phyloP scores from a whole-genome alignment of 2,888 invertebrate genomes.

The Panzeria rudis region DNA sequence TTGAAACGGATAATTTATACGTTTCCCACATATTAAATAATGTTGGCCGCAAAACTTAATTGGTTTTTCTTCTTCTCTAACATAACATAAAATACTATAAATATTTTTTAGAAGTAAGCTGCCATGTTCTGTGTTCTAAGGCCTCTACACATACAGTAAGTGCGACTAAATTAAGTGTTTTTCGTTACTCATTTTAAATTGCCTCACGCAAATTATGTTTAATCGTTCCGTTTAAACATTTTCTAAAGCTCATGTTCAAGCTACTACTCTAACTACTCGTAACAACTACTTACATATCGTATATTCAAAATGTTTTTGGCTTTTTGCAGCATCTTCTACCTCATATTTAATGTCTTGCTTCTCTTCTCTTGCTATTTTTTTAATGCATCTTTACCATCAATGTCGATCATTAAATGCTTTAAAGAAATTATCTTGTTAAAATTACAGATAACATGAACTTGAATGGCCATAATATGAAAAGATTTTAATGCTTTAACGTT shows the following conservation, averaged over 20 bases:
- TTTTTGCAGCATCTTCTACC: not conserved
- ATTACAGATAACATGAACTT: slow-evolving; percentile 83
- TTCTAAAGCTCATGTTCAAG: slow-evolving; percentile 4
- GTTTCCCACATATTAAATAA: slow-evolving; percentile 44
- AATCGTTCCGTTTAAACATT: slow-evolving; percentile 19
- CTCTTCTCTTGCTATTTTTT: slow-evolving; percentile 53
- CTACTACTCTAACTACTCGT: slow-evolving; percentile 22
- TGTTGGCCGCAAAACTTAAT: slow-evolving; percentile 17
- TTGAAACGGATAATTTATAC: slow-evolving; percentile 17
- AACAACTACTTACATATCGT: not conserved
- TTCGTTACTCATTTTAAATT: slow-evolving; percentile 60
- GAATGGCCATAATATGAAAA: slow-evolving; percentile 76
- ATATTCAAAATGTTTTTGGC: not conserved
- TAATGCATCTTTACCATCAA: slow-evolving; percentile 48
- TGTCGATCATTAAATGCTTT: slow-evolving; percentile 80
- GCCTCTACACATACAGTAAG: slow-evolving; percentile 72
- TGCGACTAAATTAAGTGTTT: slow-evolving; percentile 76
- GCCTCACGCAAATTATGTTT: slow-evolving; percentile 67
- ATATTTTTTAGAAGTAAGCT: not conserved
- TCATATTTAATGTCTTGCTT: slow-evolving; percentile 26
- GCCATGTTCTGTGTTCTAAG: not conserved
- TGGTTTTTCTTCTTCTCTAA: slow-evolving; percentile 12
- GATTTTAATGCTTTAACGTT: slow-evolving; percentile 70
- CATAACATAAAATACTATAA: slow-evolving; percentile 2
- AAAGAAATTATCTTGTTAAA: slow-evolving; percentile 83